phyloP scores from a whole-genome alignment of 1,140 invertebrate genomes.

The Drosophila trapezifrons region DNA sequence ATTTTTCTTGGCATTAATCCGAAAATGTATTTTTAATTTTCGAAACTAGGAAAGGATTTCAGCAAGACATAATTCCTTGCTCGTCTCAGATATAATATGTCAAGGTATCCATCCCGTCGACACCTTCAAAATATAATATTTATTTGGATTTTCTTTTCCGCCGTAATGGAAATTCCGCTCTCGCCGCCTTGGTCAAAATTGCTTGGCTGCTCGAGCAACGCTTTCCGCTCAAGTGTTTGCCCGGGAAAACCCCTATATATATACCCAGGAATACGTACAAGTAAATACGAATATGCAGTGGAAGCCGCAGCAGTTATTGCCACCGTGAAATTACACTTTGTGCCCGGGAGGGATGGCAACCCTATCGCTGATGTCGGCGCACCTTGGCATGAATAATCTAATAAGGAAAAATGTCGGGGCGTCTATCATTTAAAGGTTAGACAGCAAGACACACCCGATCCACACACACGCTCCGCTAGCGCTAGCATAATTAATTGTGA shows the following conservation, averaged over 20 bases:
- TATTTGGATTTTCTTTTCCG: background rate
- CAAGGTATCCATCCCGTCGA: background rate
- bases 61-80: background rate
- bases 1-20: too few relatives aligned
- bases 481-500: slow-evolving; percentile 78
- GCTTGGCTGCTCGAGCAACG: slow-evolving; percentile 32
- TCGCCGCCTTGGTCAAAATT: slow-evolving; percentile 22
- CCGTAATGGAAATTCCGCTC: slow-evolving; percentile 32
- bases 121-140: background rate
- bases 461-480: slow-evolving; percentile 18
- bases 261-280: slow-evolving; percentile 8
- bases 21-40: background rate
- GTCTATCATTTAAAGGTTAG: slow-evolving; percentile 59
- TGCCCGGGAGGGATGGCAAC: slow-evolving; percentile 37
- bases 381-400: slow-evolving; percentile 71
- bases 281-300: slow-evolving; percentile 13
- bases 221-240: slow-evolving; percentile 56
- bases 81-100: background rate
- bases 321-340: slow-evolving; percentile 69
- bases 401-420: slow-evolving; percentile 65
- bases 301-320: slow-evolving; percentile 22
- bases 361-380: slow-evolving; percentile 42
- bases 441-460: background rate
- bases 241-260: slow-evolving; percentile 30
- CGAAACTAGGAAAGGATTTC: background rate